Base-by-base conservation (phyloP, 2,888 invertebrate species). In the Opisthograptis luteolata region DNA sequence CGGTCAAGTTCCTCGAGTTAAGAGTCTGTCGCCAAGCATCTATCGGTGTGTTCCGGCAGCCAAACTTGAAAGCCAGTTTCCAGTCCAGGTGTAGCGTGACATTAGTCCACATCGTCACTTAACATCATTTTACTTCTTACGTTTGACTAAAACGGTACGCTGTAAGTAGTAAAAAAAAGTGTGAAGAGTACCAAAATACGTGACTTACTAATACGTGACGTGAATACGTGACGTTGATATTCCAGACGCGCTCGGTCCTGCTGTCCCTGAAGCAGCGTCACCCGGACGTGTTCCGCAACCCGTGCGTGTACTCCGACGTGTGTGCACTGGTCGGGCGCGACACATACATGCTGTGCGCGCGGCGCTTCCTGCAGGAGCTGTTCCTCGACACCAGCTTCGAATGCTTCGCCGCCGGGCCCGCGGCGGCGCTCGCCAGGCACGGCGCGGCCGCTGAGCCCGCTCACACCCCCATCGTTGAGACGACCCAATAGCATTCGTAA, bases 271-370 rank as follows among this genome's bases (percentile, higher is more conserved):
- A 95, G 69, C 96, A 96, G 70, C 92, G 93, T 24, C 92, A 95
- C 80, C 94, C 95, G 2, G 92, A 93, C 20, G 88, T 93, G 55
- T 96, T 96, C 84, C 94, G 96, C 84, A 97, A 97, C 75, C 91
- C 96, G 50, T 99, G 99, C 82, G 92, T 98, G 10, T 99, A 97
- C 87, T 98, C 97, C 0, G 98, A 99, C 81, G 95, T 98, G 8
- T 95, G 96, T 77, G 94, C 93, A 55, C 91, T 96, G 46, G 88
- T 98, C 45, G 94, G 96, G 0, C 92, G 93, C 42, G 95, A 95
- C 77, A 94, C 95, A 30, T 98, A 97, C 82, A 93, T 97, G 72
- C 90, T 98, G 72, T 93, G 93, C 54, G 95, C 97, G 1, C 92
- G 98, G 7, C 93, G 97, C 45, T 97, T 98, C 81, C 90, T 99